A percentile compares a stretch with the other conserved stretches of the same genome.
Conservation (phyloP, 2,113 vertebrate species). For the Neopipo cinnamomea region DNA sequence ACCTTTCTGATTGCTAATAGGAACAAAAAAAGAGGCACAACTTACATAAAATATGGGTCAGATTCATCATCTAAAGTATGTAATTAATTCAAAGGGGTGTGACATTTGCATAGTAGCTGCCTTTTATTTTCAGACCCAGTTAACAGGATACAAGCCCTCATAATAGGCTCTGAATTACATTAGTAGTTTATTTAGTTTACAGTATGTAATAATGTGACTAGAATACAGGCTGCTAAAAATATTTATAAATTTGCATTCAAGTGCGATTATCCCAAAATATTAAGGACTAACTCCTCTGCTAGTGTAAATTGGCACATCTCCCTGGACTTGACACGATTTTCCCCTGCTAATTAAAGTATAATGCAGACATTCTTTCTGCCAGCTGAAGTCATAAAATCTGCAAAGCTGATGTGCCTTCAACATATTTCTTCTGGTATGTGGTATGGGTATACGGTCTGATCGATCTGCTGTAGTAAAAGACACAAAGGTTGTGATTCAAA, state of each 20-base stretch:
- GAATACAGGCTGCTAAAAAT: background rate
- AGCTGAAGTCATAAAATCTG: background rate
- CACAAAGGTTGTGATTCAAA: background rate
- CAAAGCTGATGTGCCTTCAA: background rate
- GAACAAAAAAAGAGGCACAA: background rate
- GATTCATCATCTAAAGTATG: conserved; percentile 1
- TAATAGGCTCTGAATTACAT: conserved; percentile 19
- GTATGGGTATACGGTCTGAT: background rate
- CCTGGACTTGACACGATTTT: background rate
- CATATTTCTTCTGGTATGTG: background rate
- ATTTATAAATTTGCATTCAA: background rate
- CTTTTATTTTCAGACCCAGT: conserved; percentile 24
- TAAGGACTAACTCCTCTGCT: background rate
- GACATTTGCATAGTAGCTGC: conserved; percentile 41
- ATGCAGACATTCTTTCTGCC: background rate
- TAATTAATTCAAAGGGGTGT: conserved; percentile 38
- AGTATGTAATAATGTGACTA: background rate
- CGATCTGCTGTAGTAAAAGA: background rate
- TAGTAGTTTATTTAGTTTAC: conserved; percentile 4
- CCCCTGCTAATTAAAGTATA: background rate
- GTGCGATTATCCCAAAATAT: background rate
- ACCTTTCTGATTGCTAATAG: background rate
- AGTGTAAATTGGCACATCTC: background rate
- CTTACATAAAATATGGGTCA: background rate
- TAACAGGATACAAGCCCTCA: conserved; percentile 9